These are phyloP conservation scores for Dicentrarchus labrax DNA, from an alignment of 2,113 vertebrate genomes.

Conservation along the genomic window DNA sequence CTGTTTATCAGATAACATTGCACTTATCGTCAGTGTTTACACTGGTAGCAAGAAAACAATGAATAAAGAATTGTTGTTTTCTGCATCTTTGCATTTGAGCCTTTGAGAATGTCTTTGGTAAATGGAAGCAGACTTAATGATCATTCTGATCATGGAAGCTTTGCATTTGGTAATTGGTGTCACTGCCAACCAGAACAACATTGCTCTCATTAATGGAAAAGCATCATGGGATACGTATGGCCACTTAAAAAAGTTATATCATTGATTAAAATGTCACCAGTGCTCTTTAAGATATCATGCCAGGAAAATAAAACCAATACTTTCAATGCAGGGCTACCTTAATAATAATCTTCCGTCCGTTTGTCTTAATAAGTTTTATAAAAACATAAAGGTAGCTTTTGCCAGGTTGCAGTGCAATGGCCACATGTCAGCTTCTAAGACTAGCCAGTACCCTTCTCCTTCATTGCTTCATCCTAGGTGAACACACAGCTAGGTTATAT, in stretches of 20 bases:
- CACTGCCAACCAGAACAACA: slow-evolving; percentile 23
- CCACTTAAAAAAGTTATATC: slow-evolving; percentile 12
- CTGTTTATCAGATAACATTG: slow-evolving; percentile 24
- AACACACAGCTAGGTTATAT: background rate
- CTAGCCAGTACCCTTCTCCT: background rate
- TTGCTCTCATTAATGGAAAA: slow-evolving; percentile 21
- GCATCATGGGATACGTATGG: slow-evolving; percentile 17
- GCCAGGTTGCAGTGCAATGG: background rate
- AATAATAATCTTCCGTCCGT: background rate
- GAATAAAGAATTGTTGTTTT: background rate
- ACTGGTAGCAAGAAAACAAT: background rate
- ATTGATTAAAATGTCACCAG: background rate
- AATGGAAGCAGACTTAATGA: slow-evolving; percentile 17
- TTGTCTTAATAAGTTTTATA: too few relatives aligned
- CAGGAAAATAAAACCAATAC: slow-evolving; percentile 7
- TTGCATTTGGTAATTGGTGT: slow-evolving; percentile 45
- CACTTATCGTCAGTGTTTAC: background rate
- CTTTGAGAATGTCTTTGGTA: background rate
- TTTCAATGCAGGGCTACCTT: background rate
- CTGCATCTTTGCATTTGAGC: background rate
- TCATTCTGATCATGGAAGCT: slow-evolving; percentile 9
- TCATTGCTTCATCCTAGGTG: background rate
- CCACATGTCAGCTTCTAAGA: background rate
- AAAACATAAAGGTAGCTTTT: background rate
- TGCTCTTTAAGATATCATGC: slow-evolving; percentile 11